phyloP scores from a whole-genome alignment of 2,888 invertebrate species.

The Caenorhabditis sp. region DNA sequence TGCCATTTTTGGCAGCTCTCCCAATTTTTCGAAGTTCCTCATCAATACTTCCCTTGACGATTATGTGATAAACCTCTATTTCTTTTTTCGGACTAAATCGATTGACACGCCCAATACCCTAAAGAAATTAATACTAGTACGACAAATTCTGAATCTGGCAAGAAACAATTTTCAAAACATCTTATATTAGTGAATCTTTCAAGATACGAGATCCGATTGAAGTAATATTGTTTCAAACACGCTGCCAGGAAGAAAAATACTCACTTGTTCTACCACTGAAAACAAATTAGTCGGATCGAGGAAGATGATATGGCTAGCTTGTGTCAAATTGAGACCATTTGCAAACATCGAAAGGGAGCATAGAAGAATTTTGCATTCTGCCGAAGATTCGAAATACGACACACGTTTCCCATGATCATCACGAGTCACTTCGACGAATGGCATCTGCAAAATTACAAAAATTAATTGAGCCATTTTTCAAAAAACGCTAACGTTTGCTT shows the following conservation, averaged over 20 bases:
- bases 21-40: slow-evolving; percentile 20
- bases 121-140: too few species aligned
- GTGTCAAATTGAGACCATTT: slow-evolving; percentile 82
- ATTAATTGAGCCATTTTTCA: too few species aligned
- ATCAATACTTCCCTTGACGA: slow-evolving; percentile 79
- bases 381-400: neutral
- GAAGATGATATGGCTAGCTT: slow-evolving; percentile 82
- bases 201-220: slow-evolving; percentile 82
- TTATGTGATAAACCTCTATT: slow-evolving; percentile 81
- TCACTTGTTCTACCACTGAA: slow-evolving; percentile 81
- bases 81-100: too few species aligned
- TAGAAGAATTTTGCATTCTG: slow-evolving; percentile 74
- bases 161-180: too few species aligned
- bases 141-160: too few species aligned
- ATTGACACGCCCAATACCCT: too few species aligned
- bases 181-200: slow-evolving; percentile 81
- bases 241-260: too few species aligned
- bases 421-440: neutral
- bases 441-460: too few species aligned
- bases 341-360: slow-evolving; percentile 79
- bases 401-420: neutral
- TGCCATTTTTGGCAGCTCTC: neutral
- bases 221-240: too few species aligned
- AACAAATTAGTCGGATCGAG: slow-evolving; percentile 81
- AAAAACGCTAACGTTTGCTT: too few species aligned